Percentiles rank a stretch among this genome's conserved stretches.
These are phyloP conservation scores for Gastracanthus pulcherrimus DNA, from an alignment of 2,888 invertebrate genomes.

Conservation along the genomic window DNA sequence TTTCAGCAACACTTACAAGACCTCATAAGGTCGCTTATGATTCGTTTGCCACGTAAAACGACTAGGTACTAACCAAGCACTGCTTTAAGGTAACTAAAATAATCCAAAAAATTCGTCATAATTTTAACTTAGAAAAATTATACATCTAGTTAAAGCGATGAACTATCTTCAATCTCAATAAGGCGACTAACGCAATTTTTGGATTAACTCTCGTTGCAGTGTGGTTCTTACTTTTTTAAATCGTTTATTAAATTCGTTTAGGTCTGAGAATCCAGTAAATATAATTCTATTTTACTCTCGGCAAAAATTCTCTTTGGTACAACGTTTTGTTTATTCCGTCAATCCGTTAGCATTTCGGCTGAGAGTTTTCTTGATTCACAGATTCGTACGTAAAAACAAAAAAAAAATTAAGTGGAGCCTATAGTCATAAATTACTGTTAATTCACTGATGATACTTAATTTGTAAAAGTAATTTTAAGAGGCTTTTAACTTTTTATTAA, in stretches of 20 bases:
- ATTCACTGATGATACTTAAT: neutral
- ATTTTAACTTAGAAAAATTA: neutral
- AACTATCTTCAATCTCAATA: neutral
- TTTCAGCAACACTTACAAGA: slow-evolving; percentile 6
- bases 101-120: slow-evolving; percentile 19
- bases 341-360: slow-evolving; percentile 9
- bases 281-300: neutral
- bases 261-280: slow-evolving; percentile 19
- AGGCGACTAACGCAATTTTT: slow-evolving; percentile 16
- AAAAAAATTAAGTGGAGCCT: slow-evolving; percentile 18
- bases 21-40: slow-evolving; percentile 11
- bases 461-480: neutral
- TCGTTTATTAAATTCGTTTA: slow-evolving; percentile 23
- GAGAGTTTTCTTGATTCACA: slow-evolving; percentile 16
- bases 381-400: slow-evolving; percentile 21
- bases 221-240: neutral
- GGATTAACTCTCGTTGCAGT: slow-evolving; percentile 8
- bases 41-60: slow-evolving; percentile 33
- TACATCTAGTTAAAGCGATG: neutral
- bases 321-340: slow-evolving; percentile 13
- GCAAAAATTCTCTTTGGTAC: slow-evolving; percentile 49
- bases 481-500: slow-evolving; percentile 2
- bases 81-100: slow-evolving; percentile 36
- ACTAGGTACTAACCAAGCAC: slow-evolving; percentile 43
- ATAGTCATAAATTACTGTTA: slow-evolving; percentile 1